These are phyloP conservation scores for Paracanthobrama guichenoti DNA, from an alignment of 2,113 vertebrate species.

Conservation along the genomic window DNA sequence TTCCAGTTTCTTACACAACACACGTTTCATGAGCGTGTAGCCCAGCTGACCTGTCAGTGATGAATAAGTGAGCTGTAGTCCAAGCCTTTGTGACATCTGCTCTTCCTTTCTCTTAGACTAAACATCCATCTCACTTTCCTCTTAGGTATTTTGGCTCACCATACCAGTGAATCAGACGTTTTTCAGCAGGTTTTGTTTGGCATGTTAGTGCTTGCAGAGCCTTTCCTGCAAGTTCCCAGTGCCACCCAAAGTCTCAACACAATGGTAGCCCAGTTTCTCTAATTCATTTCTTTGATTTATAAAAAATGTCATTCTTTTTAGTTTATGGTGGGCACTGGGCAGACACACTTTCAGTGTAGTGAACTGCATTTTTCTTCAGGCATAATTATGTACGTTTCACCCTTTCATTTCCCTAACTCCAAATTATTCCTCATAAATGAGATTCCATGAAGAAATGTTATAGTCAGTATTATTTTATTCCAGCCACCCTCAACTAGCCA, in stretches of 20 bases:
- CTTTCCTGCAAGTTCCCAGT: background rate
- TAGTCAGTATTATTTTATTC: background rate
- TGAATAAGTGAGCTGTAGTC: background rate
- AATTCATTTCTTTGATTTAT: background rate
- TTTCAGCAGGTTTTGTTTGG: background rate
- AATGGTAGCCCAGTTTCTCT: background rate
- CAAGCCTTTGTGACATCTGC: slow-evolving; percentile 1
- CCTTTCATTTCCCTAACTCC: background rate
- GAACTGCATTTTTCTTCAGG: background rate
- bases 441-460: background rate
- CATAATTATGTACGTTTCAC: background rate
- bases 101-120: background rate
- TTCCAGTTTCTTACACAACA: background rate
- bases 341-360: background rate
- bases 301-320: background rate
- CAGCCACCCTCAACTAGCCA: background rate
- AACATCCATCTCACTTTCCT: background rate
- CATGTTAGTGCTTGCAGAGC: slow-evolving; percentile 21
- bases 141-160: background rate
- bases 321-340: background rate
- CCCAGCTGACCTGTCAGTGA: background rate
- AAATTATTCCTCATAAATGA: background rate
- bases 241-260: slow-evolving; percentile 4
- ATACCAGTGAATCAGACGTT: background rate
- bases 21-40: background rate